Base-by-base conservation (phyloP, 2,113 vertebrate genomes). In the Kobus ellipsiprymnus region DNA sequence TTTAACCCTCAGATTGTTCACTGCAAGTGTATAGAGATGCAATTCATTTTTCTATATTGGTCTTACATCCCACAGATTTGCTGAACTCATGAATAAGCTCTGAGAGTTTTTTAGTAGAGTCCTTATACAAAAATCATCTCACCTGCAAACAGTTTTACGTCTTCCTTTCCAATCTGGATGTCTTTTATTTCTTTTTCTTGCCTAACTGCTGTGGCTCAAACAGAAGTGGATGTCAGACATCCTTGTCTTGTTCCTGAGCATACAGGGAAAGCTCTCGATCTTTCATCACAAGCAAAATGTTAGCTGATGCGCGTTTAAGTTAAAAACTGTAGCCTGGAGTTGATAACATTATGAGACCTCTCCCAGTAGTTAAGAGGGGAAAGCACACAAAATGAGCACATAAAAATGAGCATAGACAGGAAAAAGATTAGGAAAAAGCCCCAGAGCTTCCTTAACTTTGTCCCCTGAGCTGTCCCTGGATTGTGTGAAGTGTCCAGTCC, bases 401-500 rank as follows among this genome's bases (percentile, higher is more conserved):
- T 19, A 17, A 82, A 95, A 82, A n/a, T 5, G 4, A 25, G 30
- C 57, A 33, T 0, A 29, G 23, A 27, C 5, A 62, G 44, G 6
- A 44, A 60, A 64, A 78, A 27, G 7, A 52, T 19, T 15, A 27
- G 30, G 25, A 33, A 2, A 14, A 52, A 81, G 7, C 0, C 44
- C 15, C 3, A 6, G 17, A n/a, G 55, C 17, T 27, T 90, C 44
- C 4, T n/a, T 46, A 14, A 5, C 27, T 3, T 17, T 5, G 5
- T 9, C 30, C 19, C 33, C 33, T 15, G 5, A 62, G 12, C 25
- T 23, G 36, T n/a, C 23, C 33, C 8, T 2, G 27, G 94, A 55
- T 40, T 62, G 5, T 1, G 11, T 54, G 46, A 59, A 0, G 0
- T 1, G 44, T 21, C 16, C 9, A 27, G 16, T 9, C 10, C 29